Percentiles rank a stretch among this genome's conserved stretches.
These are phyloP conservation scores for Ypsolopha sequella DNA, from an alignment of 2,888 invertebrate species.

Conservation along the genomic window DNA sequence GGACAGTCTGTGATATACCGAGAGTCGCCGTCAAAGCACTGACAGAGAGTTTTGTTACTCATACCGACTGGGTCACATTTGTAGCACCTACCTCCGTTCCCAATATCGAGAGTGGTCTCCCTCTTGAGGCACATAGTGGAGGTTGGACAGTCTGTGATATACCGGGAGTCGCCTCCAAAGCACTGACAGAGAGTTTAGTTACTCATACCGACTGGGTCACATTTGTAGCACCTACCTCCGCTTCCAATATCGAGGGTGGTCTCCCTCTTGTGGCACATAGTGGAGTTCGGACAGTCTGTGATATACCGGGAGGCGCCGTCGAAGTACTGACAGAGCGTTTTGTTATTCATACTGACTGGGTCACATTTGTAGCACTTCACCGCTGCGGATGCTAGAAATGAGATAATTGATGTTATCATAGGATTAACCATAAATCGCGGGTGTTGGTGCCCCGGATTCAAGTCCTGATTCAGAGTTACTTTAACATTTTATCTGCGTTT, in stretches of 20 bases:
- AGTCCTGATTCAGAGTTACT: too few relatives aligned
- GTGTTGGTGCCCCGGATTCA: too few relatives aligned
- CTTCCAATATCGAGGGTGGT: slow-evolving; percentile 69
- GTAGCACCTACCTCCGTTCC: slow-evolving; percentile 73
- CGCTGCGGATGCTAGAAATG: slow-evolving; percentile 33
- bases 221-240: slow-evolving; percentile 70
- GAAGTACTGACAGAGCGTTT: slow-evolving; percentile 72
- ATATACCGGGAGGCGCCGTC: slow-evolving; percentile 71
- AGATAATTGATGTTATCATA: neutral
- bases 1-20: slow-evolving; percentile 74
- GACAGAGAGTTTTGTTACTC: slow-evolving; percentile 47
- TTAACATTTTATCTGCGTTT: too few relatives aligned
- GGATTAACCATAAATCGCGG: too few relatives aligned
- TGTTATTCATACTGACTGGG: slow-evolving; percentile 9
- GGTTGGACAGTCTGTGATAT: slow-evolving; percentile 73
- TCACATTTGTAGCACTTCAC: slow-evolving; percentile 42
- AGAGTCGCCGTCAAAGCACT: slow-evolving; percentile 73
- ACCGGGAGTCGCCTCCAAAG: slow-evolving; percentile 73
- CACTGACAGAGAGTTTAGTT: slow-evolving; percentile 62
- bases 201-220: slow-evolving; percentile 18
- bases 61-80: slow-evolving; percentile 24
- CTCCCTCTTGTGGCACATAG: slow-evolving; percentile 82
- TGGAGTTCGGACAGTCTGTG: slow-evolving; percentile 77
- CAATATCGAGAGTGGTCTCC: slow-evolving; percentile 68
- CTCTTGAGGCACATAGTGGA: slow-evolving; percentile 85